Evolutionary conservation across 1,140 invertebrate genomes (phyloP).

Genomic region (Vanessa atalanta): DNA sequence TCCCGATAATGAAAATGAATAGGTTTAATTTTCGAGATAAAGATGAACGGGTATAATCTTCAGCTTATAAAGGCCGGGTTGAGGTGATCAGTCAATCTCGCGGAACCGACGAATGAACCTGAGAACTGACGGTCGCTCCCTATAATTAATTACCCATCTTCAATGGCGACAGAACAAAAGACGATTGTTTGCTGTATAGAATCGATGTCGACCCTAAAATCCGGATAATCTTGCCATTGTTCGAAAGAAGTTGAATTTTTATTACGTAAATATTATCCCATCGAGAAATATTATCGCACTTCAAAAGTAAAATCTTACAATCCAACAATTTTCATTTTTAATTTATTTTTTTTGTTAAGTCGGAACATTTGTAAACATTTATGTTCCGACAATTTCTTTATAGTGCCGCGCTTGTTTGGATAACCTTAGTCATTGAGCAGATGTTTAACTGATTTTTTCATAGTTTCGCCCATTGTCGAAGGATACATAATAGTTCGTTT

Average conservation of each 20-base stretch:
- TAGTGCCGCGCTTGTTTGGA: too few relatives aligned
- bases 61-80: slow-evolving; percentile 12
- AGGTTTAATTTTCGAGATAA: slow-evolving; percentile 10
- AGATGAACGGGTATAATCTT: slow-evolving; percentile 15
- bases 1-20: slow-evolving; percentile 12
- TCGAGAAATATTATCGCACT: neutral
- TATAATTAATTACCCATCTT: slow-evolving; percentile 10
- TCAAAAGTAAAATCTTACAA: neutral
- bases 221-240: slow-evolving; percentile 5
- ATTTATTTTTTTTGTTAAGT: neutral
- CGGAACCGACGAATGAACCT: slow-evolving; percentile 25
- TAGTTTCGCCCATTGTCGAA: too few relatives aligned
- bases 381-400: too few relatives aligned
- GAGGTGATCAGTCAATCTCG: slow-evolving; percentile 14
- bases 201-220: slow-evolving; percentile 11
- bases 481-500: too few relatives aligned
- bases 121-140: slow-evolving; percentile 2
- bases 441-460: too few relatives aligned
- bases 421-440: too few relatives aligned
- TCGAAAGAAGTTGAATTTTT: neutral
- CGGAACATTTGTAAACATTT: too few relatives aligned
- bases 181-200: slow-evolving; percentile 8
- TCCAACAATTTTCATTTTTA: neutral
- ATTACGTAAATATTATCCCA: neutral
- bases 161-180: slow-evolving; percentile 3